A percentile compares a stretch with the other conserved stretches of the same genome.
Conservation (phyloP, 2,888 invertebrate genomes). For the Crocallis elinguaria region DNA sequence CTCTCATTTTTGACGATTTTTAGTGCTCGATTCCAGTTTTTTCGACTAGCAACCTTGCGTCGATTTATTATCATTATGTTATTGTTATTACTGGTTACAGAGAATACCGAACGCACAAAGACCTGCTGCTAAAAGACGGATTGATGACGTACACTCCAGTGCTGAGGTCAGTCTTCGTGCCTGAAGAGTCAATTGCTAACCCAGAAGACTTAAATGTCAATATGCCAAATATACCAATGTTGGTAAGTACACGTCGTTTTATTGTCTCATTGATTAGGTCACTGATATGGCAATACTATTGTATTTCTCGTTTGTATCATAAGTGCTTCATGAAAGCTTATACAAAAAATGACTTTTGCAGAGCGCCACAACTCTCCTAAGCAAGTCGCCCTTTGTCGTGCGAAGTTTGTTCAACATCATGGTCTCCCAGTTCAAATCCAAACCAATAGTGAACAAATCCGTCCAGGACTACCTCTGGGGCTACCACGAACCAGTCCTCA, state of each 20-base stretch:
- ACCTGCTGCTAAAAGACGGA: slow-evolving; percentile 84
- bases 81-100: slow-evolving; percentile 65
- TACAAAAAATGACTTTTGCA: too few relatives aligned
- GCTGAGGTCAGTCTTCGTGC: slow-evolving; percentile 83
- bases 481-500: slow-evolving; percentile 43
- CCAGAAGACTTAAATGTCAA: slow-evolving; percentile 85
- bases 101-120: slow-evolving; percentile 86
- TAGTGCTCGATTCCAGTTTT: too few relatives aligned
- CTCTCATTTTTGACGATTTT: too few relatives aligned
- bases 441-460: slow-evolving; percentile 78
- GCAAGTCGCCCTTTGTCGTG: slow-evolving; percentile 80
- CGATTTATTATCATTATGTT: neutral
- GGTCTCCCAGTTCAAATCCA: slow-evolving; percentile 79
- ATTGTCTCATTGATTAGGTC: too few relatives aligned
- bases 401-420: slow-evolving; percentile 86
- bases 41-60: too few relatives aligned
- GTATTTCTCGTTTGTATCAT: too few relatives aligned
- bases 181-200: slow-evolving; percentile 87
- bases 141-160: slow-evolving; percentile 86
- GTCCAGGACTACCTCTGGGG: slow-evolving; percentile 48
- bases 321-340: too few relatives aligned
- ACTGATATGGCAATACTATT: too few relatives aligned
- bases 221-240: slow-evolving; percentile 89
- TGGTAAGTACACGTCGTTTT: slow-evolving; percentile 88
- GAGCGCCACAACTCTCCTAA: slow-evolving; percentile 73